Base-by-base conservation (phyloP, 2,888 invertebrate genomes). In the Agonopterix subpropinquella region DNA sequence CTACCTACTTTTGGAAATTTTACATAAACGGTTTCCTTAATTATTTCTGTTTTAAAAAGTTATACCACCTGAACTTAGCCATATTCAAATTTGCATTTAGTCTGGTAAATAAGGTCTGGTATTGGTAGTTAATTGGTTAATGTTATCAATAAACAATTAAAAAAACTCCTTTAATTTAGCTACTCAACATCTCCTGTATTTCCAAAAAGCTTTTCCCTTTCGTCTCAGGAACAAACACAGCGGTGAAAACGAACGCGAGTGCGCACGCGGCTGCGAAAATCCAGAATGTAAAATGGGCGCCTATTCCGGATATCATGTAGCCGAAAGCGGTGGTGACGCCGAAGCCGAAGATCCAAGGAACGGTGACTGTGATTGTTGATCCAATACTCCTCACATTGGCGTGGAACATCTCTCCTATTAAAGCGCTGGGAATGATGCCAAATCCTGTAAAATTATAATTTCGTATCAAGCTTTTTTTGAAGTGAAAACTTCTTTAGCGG, bases 361-460 rank as follows among this genome's bases (percentile, higher is more conserved):
- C 46, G 8, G 67, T 64, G 0, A 62, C n/a, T 0, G 64, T 52
- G 1, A 67, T 18, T 0, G 69, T 57, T 0, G 70, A 62, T 0
- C 72, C 76, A 0, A 57, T 55, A 9, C 68, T 61, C 3, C 76
- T 58, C 8, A 68, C 64, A 51, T 67, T 70, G 1, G 67, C 49
- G 0, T 62, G 58, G 50, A 67, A 74, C 68, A 76, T 67, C 49
- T 76, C 76, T 0, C 72, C 69, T 0, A 61, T 59, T 0, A 73
- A 58, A 0, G 68, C 64, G 8, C 46, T 48, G 1, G 76, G 76
- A 7, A 37, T 37, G 1, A 37, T 37, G 9, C 37, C 37, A n/a
- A 37, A 37, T 37, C 37, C 37, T 37, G 37, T 18, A 18, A 18
- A 13, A n/a, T n/a, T n/a, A n/a, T n/a, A n/a, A n/a, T n/a, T n/a